phyloP scores from a whole-genome alignment of 2,888 invertebrate species.

The Argyresthia goedartella region DNA sequence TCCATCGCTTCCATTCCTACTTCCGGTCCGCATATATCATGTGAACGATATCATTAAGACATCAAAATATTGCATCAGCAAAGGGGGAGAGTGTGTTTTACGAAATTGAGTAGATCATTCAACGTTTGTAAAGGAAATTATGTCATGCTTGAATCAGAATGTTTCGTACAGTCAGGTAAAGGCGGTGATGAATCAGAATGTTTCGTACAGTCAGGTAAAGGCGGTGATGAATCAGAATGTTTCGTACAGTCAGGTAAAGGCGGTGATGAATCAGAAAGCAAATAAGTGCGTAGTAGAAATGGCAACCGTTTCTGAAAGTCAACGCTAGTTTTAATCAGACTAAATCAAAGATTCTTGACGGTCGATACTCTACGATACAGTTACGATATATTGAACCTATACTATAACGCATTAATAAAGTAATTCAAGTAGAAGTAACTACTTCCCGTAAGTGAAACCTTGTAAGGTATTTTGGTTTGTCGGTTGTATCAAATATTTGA shows the following conservation, averaged over 20 bases:
- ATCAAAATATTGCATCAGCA: slow-evolving; percentile 32
- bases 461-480: no score
- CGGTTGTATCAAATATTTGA: no score
- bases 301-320: no score
- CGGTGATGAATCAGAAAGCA: no score
- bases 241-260: not conserved
- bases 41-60: slow-evolving; percentile 55
- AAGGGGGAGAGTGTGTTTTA: slow-evolving; percentile 27
- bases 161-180: not conserved
- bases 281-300: no score
- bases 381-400: no score
- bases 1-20: slow-evolving; percentile 27
- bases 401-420: no score
- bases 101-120: slow-evolving; percentile 3
- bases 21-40: slow-evolving; percentile 59
- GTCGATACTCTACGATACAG: not conserved
- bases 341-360: no score
- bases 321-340: no score
- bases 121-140: not conserved
- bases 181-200: not conserved
- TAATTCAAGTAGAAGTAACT: no score
- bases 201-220: not conserved
- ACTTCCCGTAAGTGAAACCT: no score
- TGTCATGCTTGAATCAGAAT: not conserved
- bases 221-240: not conserved